A percentile compares a stretch with the other conserved stretches of the same genome.
Conservation (phyloP, 1,140 invertebrate genomes). For the Papilio aristodemus region DNA sequence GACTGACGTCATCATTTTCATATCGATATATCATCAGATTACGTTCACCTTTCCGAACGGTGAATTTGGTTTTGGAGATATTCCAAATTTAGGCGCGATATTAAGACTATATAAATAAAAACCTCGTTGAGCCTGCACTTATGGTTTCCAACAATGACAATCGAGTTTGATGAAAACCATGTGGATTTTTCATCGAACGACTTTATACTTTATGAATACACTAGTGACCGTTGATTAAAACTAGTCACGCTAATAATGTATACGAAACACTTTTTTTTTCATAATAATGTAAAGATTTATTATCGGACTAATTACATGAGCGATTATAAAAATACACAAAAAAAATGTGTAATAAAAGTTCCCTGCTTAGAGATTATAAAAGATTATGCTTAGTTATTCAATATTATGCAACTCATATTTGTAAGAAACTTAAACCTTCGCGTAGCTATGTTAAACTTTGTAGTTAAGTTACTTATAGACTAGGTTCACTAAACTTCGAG, state of each 20-base stretch:
- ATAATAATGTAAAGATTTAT: no score
- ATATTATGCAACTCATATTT: neutral
- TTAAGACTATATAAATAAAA: no score
- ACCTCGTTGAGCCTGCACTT: no score
- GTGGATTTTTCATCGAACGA: no score
- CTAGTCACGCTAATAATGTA: no score
- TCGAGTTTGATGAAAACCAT: no score
- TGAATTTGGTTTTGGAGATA: neutral
- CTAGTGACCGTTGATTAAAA: no score
- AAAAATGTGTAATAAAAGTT: neutral
- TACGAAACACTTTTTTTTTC: no score
- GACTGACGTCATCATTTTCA: conserved; percentile 1
- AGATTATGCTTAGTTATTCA: neutral
- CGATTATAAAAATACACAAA: no score
- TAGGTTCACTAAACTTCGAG: neutral
- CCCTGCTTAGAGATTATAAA: neutral
- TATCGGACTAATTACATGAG: no score
- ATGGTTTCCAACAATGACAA: no score
- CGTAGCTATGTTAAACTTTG: neutral
- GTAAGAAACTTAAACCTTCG: neutral
- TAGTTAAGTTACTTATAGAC: neutral
- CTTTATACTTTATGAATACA: no score
- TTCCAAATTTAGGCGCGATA: neutral
- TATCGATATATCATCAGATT: conserved; percentile 11
- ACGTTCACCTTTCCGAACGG: neutral